Evolutionary conservation across 2,113 vertebrate genomes (phyloP), one percentile per base, ranked within the genome.

Genomic region (Leuciscus idus): DNA sequence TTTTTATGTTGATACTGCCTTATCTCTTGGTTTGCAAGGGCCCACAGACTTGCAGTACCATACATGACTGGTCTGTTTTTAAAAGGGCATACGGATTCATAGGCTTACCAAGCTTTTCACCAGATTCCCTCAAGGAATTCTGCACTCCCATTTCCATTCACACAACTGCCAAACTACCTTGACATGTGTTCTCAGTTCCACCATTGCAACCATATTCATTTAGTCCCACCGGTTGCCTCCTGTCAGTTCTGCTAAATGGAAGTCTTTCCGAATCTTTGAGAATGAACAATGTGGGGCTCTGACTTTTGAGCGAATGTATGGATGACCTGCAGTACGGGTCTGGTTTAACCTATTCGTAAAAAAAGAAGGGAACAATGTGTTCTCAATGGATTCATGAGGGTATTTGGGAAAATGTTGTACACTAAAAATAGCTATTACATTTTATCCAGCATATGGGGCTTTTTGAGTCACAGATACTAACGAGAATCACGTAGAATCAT

Each of bases 161-260:
- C 80, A 82, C 26, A 70, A 48, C 80, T 70, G 80, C 43, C 62
- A 82, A 70, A 82, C 62, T 82, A 36, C 28, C 62, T 55, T 82
- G 80, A 82, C 80, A 52, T 70, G 26, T 82, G 62, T 70, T 82
- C 80, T n/a, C 80, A 82, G 43, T 82, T 70, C 80, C 46, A 52
- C 43, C 46, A 19, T 82, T 43, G 48, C 62, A 82, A 68, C 80
- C 28, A 5, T 28, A 52, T 81, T 64, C 79, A 81, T 82, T 52
- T 82, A 70, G 62, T 82, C 80, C 80, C 62, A 33, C 46, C 3
- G 80, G 62, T 50, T 52, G 26, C 28, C 62, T 36, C 10, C 80
- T 82, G 80, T 82, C 80, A 82, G 62, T 33, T 70, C 28, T 82
- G 43, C 62, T 68, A 70, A 82, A 82, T 82, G 46, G 61, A 81